Evolutionary conservation across 2,797 vertebrate species (phyloP), one percentile per base, ranked within the genome.

Genomic region (Cyclopterus lumpus): DNA sequence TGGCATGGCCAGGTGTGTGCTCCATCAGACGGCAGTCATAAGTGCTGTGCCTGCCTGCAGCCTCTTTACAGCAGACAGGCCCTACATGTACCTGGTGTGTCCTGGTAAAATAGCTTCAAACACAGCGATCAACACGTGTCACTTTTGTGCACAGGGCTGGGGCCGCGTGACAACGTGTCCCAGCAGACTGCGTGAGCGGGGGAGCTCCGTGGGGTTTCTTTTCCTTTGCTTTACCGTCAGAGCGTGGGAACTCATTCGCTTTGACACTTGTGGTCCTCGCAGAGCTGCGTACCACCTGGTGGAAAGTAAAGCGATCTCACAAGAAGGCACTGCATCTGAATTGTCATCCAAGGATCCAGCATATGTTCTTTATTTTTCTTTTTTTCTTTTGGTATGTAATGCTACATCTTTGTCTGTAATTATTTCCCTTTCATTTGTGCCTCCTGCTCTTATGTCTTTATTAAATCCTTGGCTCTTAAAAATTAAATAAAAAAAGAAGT

Each of bases 401-500:
- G 30, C 44, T 57, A 22, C 46, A 6, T 75, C 71, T 71, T 79
- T 77, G 75, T 75, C 30, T 53, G 51, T 74, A 55, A 86, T 87
- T 64, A 75, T 80, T 81, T 81, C 66, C 46, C 22, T 57, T 81
- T 82, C 40, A 68, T 77, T 76, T 8, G 20, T 58, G 60, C 73
- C 59, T 77, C 42, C 55, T n/a, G n/a, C 54, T 77, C 54, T 80
- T 55, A 53, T 80, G 84, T 83, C 69, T 88, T 81, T 53, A 82
- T 83, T 80, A 73, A 79, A 80, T 63, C 22, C 30, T 75, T 82
- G 82, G 79, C 81, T 82, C 63, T 61, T 81, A 24, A 53, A 48
- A 8, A 40, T n/a, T n/a, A 40, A 3, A 38, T 7, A 12, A 40
- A 71, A 86, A 84, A 61, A 72, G 58, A 70, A 67, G 53, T 68